phyloP scores from a whole-genome alignment of 2,113 vertebrate genomes.

The Gracilinanus agilis region DNA sequence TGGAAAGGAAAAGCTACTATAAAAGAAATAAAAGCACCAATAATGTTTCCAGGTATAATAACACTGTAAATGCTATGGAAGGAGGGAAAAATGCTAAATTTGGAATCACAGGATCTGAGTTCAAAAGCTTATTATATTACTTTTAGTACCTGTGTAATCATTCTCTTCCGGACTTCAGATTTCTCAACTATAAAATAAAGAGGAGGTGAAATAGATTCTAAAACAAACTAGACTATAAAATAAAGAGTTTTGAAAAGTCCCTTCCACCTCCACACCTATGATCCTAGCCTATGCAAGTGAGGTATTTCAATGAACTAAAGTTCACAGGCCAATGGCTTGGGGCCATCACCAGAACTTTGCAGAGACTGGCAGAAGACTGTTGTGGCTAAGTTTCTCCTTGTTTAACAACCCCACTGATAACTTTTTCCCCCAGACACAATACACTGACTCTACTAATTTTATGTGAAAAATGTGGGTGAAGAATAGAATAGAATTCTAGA shows the following conservation, averaged over 20 bases:
- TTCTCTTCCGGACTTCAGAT: neutral
- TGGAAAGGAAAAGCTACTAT: constrained; percentile 70
- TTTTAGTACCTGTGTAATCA: neutral
- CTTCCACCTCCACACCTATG: neutral
- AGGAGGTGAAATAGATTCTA: too few relatives aligned
- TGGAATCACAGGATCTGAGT: neutral
- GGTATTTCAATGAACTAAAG: constrained; percentile 4
- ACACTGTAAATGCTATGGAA: constrained; percentile 12
- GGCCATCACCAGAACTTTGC: neutral
- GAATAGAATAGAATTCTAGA: neutral
- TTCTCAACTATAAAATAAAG: neutral
- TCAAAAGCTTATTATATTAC: neutral
- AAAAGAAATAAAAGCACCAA: constrained; percentile 51
- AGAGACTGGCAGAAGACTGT: neutral
- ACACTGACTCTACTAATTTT: neutral
- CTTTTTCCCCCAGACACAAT: too few relatives aligned
- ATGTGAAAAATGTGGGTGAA: rapidly evolving
- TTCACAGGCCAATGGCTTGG: neutral
- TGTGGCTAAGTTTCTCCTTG: neutral
- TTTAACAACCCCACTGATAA: neutral
- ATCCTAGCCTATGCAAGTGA: neutral
- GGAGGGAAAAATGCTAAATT: constrained; percentile 47
- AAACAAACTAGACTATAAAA: too few relatives aligned
- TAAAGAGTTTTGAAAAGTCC: too few relatives aligned
- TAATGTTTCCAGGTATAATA: constrained; percentile 58